phyloP scores from a whole-genome alignment of 1,140 invertebrate genomes.

The Mylabris phalerata region DNA sequence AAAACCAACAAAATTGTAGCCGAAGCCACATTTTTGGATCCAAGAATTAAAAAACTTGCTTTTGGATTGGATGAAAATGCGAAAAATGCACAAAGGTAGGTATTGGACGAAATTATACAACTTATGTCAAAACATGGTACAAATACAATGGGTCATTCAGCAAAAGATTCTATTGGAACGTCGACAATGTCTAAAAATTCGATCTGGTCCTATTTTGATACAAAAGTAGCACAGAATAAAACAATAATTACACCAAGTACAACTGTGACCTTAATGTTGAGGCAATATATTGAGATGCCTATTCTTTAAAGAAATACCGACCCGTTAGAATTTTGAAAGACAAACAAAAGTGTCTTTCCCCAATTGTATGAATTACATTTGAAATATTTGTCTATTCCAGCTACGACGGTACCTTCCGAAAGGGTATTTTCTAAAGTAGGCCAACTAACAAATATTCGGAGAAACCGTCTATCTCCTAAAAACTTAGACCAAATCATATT shows the following conservation, averaged over 20 bases:
- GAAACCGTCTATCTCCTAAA: slow-evolving; percentile 21
- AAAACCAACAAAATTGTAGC: slow-evolving; percentile 28
- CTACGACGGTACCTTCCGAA: slow-evolving; percentile 30
- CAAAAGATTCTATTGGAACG: neutral
- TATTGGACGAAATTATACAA: slow-evolving; percentile 26
- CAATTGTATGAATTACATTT: slow-evolving; percentile 25
- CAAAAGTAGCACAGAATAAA: slow-evolving; percentile 11
- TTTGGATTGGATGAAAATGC: slow-evolving; percentile 33
- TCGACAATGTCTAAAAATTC: too few relatives aligned
- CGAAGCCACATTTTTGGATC: slow-evolving; percentile 33
- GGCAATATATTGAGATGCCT: slow-evolving; percentile 29
- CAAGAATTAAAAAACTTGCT: slow-evolving; percentile 32
- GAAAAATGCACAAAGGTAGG: slow-evolving; percentile 25
- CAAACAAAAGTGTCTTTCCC: slow-evolving; percentile 20
- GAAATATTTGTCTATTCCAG: slow-evolving; percentile 32
- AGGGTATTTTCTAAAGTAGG: slow-evolving; percentile 6
- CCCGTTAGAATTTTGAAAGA: slow-evolving; percentile 30
- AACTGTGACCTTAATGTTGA: slow-evolving; percentile 17
- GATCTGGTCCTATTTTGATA: slow-evolving; percentile 24
- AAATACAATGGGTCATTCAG: neutral
- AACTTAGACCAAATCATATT: slow-evolving; percentile 22
- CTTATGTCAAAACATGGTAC: neutral
- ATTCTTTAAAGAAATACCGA: slow-evolving; percentile 21
- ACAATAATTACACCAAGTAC: slow-evolving; percentile 3
- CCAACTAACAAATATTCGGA: too few relatives aligned